Percentiles rank a stretch among this genome's conserved stretches.
phyloP scores from a whole-genome alignment of 2,888 invertebrate genomes.

The Acrocyrtus sp. region DNA sequence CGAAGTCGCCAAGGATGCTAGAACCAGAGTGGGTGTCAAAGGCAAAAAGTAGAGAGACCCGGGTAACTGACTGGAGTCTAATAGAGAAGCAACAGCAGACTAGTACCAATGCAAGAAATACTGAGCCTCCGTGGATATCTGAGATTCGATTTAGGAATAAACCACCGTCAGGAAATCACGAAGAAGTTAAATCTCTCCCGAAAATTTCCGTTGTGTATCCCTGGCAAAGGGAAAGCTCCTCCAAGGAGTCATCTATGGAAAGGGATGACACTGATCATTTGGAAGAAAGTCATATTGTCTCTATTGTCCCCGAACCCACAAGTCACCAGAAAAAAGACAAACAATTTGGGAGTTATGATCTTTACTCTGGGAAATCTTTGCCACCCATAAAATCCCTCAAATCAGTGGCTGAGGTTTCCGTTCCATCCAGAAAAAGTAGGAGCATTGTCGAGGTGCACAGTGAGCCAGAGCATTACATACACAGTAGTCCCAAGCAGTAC shows the following conservation, averaged over 20 bases:
- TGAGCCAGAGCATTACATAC: constrained; percentile 44
- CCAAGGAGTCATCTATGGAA: constrained; percentile 30
- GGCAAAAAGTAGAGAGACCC: constrained; percentile 58
- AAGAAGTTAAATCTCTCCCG: constrained; percentile 51
- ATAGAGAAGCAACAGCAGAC: constrained; percentile 48
- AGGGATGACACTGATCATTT: neutral
- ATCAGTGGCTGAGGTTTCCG: constrained; percentile 45
- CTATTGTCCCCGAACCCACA: constrained; percentile 40
- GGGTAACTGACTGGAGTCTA: constrained; percentile 60
- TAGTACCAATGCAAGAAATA: constrained; percentile 6
- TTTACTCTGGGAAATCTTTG: constrained; percentile 24
- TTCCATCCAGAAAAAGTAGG: constrained; percentile 20
- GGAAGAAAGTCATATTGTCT: constrained; percentile 45
- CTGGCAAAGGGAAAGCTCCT: constrained; percentile 53
- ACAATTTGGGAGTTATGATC: constrained; percentile 17
- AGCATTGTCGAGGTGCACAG: constrained; percentile 40
- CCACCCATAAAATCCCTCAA: constrained; percentile 41
- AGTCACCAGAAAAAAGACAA: constrained; percentile 1
- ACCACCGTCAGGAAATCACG: constrained; percentile 33
- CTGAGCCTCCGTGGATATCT: constrained; percentile 62
- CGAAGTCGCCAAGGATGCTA: constrained; percentile 51
- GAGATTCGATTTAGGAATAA: constrained; percentile 58
- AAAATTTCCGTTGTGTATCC: constrained; percentile 61
- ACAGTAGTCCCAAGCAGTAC: constrained; percentile 3
- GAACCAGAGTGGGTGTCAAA: constrained; percentile 63